Percentiles rank a stretch among this genome's conserved stretches.
Conservation (phyloP, 2,888 invertebrate species). For the Gandaritis pyraliata region DNA sequence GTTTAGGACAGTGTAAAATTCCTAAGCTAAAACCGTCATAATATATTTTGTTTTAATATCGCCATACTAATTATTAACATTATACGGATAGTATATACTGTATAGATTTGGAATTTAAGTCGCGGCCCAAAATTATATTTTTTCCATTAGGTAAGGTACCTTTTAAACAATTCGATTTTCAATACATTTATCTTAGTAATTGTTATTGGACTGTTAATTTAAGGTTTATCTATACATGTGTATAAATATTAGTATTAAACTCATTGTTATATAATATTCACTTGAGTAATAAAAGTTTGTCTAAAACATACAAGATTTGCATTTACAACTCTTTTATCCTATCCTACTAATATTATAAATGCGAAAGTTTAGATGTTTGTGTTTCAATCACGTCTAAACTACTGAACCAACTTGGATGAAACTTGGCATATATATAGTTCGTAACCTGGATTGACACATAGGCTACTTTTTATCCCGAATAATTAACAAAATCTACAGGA, state of each 20-base stretch:
- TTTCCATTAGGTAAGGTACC: no score
- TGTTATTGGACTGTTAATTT: slow-evolving; percentile 40
- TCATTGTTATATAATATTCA: slow-evolving; percentile 52
- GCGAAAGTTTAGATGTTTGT: no score
- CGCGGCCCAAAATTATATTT: slow-evolving; percentile 16
- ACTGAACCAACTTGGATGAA: no score
- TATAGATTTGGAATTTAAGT: no score
- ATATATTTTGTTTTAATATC: slow-evolving; percentile 1
- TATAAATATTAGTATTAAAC: slow-evolving; percentile 22
- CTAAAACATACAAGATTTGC: not conserved
- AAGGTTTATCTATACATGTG: slow-evolving; percentile 37
- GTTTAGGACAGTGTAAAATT: no score
- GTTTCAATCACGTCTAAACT: no score
- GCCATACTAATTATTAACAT: slow-evolving; percentile 18
- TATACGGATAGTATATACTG: not conserved
- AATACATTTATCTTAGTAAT: not conserved
- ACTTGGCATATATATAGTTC: no score
- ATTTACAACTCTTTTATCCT: not conserved
- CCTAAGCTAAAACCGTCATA: not conserved
- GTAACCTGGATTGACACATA: no score
- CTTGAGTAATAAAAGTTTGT: slow-evolving; percentile 55
- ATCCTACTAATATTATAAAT: not conserved
- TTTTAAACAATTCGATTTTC: no score
- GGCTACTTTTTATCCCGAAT: no score
- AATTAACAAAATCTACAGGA: no score